Base-by-base conservation (phyloP, 2,797 vertebrate genomes). In the Leptoclinus maculatus region DNA sequence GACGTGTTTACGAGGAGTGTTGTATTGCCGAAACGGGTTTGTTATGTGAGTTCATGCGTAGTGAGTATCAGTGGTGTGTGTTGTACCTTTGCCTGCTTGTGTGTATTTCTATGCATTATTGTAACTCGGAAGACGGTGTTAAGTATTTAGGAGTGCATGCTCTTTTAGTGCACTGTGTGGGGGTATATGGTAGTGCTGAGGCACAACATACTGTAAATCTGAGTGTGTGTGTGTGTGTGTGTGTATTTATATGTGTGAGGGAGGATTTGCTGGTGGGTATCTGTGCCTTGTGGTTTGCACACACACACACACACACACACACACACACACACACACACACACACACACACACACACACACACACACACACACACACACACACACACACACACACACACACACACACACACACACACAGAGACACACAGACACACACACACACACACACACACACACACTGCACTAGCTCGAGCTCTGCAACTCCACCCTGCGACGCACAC, bases 1-100 rank as follows among this genome's bases (percentile, higher is more conserved):
- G 74, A 86, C 85, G 86, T 84, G 86, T 90, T 92, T 86, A 90
- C 81, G 76, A 83, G 85, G 73, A 75, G 88, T 77, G 85, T 90
- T 88, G 79, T 76, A 41, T 91, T 85, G 76, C 89, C 2, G 80
- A 87, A 84, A 78, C 25, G 34, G 67, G 66, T 84, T 83, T 65
- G 77, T 74, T 79, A 82, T 74, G 86, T 66, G 78, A 71, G 83
- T 60, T 65, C 58, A 56, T 62, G 82, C 65, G 67, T 72, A 75
- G 76, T 70, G 76, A 76, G 76, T 71, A 80, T 80, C 82, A 71
- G 71, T 2, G 47, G 57, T 82, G 53, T 76, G 70, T 78, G 79
- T 85, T 82, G 79, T 79, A 80, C 83, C 81, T 69, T 51, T 73
- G 58, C 23, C 7, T 47, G 81, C 70, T 67, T 41, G 36, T 85